Percentiles rank a stretch among this genome's conserved stretches.
Evolutionary conservation across 2,113 vertebrate genomes (phyloP).

Genomic region (Crotophaga sulcirostris): DNA sequence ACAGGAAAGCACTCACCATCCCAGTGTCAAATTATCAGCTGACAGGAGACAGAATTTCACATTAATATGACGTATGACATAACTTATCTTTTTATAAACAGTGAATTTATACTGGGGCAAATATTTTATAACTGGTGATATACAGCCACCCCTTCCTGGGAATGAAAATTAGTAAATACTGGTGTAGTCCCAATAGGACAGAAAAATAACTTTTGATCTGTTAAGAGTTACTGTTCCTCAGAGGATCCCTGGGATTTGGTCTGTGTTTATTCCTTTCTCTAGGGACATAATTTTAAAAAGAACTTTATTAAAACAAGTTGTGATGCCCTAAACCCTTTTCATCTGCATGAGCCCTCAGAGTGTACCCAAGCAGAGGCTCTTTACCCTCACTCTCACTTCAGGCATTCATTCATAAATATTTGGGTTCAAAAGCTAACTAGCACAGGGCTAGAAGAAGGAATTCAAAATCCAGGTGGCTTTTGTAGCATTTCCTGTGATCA

Average conservation of each 20-base stretch:
- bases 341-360: background rate
- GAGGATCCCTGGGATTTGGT: too few relatives aligned
- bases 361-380: background rate
- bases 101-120: background rate
- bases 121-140: background rate
- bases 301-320: background rate
- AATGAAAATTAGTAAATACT: background rate
- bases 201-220: background rate
- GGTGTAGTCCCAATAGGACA: background rate
- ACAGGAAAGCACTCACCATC: background rate
- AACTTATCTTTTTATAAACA: background rate
- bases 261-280: background rate
- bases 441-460: background rate
- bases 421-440: background rate
- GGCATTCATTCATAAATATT: background rate
- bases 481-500: background rate
- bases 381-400: background rate
- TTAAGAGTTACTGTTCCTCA: background rate
- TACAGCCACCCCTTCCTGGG: background rate
- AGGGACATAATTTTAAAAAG: background rate
- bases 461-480: background rate
- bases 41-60: background rate
- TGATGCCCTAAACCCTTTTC: background rate
- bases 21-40: background rate
- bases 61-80: background rate